These are phyloP conservation scores for Bettongia penicillata DNA, from an alignment of 2,113 vertebrate genomes.

Conservation along the genomic window DNA sequence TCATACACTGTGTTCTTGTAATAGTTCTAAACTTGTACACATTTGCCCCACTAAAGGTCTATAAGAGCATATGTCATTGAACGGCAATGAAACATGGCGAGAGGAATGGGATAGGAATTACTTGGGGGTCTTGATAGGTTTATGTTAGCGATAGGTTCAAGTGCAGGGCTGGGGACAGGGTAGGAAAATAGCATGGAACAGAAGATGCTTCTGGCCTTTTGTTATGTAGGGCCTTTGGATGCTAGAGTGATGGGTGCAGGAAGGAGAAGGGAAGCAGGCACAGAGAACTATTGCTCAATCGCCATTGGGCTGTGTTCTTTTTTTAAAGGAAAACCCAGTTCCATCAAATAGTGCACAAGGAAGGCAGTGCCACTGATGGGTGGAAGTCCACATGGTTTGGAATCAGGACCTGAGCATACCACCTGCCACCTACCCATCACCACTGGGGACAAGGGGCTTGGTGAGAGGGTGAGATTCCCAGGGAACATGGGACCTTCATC, in stretches of 20 bases:
- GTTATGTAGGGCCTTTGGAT: neutral
- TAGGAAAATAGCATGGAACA: neutral
- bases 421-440: neutral
- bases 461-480: neutral
- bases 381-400: neutral
- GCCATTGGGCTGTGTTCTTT: neutral
- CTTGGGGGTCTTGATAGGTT: neutral
- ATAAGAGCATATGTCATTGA: neutral
- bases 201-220: slow-evolving; percentile 10
- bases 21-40: neutral
- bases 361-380: neutral
- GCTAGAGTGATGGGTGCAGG: neutral
- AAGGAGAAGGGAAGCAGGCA: neutral
- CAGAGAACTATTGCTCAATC: neutral
- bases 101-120: neutral
- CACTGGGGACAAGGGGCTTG: neutral
- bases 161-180: neutral
- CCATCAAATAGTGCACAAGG: neutral
- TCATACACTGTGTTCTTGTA: neutral
- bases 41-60: neutral
- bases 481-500: neutral
- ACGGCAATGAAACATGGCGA: neutral
- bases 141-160: neutral
- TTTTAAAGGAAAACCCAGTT: neutral
- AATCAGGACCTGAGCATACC: neutral